phyloP scores from a whole-genome alignment of 23 tunicate genomes.

The Ciona savignyi region DNA sequence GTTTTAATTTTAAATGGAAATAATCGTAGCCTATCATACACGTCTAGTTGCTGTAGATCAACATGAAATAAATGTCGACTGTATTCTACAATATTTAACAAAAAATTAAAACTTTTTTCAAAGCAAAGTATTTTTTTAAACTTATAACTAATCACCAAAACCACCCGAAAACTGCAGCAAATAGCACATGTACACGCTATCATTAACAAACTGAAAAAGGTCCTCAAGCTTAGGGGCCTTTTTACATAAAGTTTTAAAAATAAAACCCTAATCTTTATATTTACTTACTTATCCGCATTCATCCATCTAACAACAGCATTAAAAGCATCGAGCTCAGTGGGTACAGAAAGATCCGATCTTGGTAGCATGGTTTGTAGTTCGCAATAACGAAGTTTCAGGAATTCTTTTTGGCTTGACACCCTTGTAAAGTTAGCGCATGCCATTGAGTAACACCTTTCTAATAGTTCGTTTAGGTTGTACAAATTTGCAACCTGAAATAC shows the following conservation, averaged over 20 bases:
- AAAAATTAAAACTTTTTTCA: too few species aligned
- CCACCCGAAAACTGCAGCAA: too few species aligned
- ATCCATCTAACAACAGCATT: slow-evolving; percentile 53
- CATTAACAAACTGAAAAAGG: too few species aligned
- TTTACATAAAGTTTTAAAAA: neutral
- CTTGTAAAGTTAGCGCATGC: slow-evolving; percentile 29
- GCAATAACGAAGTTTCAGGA: slow-evolving; percentile 34
- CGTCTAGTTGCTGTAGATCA: too few species aligned
- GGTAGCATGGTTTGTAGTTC: slow-evolving; percentile 38
- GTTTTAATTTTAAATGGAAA: too few species aligned
- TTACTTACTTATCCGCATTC: slow-evolving; percentile 35
- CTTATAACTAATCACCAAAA: too few species aligned
- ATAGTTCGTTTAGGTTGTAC: slow-evolving; percentile 29
- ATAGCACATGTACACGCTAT: too few species aligned
- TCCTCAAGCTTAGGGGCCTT: too few species aligned
- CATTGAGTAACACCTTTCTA: slow-evolving; percentile 26
- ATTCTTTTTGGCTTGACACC: slow-evolving; percentile 39
- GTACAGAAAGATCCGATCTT: slow-evolving; percentile 30
- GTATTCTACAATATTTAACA: too few species aligned
- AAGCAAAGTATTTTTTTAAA: too few species aligned
- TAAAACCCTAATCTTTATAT: neutral
- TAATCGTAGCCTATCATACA: too few species aligned
- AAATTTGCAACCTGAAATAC: slow-evolving; percentile 55
- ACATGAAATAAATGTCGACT: too few species aligned
- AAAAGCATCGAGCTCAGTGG: slow-evolving; percentile 33